phyloP scores from a whole-genome alignment of 1,140 invertebrate genomes.

The Phocides pigmalion region DNA sequence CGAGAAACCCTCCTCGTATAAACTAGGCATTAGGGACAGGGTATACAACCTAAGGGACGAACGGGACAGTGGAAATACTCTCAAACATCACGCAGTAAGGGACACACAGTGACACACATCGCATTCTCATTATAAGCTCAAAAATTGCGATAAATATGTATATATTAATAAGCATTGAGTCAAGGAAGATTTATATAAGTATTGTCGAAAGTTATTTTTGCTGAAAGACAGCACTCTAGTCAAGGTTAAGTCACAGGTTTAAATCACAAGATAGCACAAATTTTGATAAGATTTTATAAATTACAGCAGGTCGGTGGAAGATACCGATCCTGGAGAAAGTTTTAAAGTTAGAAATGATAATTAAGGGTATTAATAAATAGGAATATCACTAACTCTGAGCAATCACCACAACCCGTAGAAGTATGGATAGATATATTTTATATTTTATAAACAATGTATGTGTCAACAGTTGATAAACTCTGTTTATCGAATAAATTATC shows the following conservation, averaged over 20 bases:
- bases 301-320: too few species aligned
- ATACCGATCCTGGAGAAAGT: conserved; percentile 15
- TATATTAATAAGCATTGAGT: conserved; percentile 6
- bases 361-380: conserved; percentile 41
- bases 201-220: conserved; percentile 62
- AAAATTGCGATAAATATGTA: conserved; percentile 18
- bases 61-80: background rate
- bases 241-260: conserved; percentile 47
- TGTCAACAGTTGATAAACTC: background rate
- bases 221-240: conserved; percentile 56
- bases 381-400: conserved; percentile 60
- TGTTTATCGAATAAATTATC: background rate
- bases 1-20: too few species aligned
- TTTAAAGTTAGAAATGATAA: conserved; percentile 38
- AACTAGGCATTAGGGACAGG: background rate
- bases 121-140: conserved; percentile 33
- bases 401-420: conserved; percentile 68
- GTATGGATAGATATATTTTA: conserved; percentile 25
- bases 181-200: conserved; percentile 58
- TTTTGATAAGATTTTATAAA: too few species aligned
- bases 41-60: conserved; percentile 15
- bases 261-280: conserved; percentile 40
- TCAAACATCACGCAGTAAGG: conserved; percentile 1
- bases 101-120: conserved; percentile 17
- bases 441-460: background rate